Base-by-base conservation (phyloP, 2,797 vertebrate genomes). In the Melanotaenia trifasciata region DNA sequence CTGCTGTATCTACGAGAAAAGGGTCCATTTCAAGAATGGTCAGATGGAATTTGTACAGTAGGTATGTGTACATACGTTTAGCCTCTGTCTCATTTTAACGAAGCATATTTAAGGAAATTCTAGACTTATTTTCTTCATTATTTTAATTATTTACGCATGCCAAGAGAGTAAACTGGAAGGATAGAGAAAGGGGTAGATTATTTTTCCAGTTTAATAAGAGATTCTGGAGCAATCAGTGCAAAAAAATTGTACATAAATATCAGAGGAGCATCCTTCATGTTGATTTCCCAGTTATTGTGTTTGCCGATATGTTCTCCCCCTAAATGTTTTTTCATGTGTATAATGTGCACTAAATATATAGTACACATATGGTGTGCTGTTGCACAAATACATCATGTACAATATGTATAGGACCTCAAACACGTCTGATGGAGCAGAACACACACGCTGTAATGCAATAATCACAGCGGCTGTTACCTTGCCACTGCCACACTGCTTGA, bases 391-490 rank as follows among this genome's bases (percentile, higher is more conserved):
- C 40, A 64, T 36, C 24, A 53, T 51, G 58, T 24, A 51, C 3
- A 0, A 53, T 2, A 32, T 43, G 43, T 54, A 24, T 14, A 33
- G 40, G 51, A 81, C 51, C 60, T 74, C 13, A 45, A 26, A 64
- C 59, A 38, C 59, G 71, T 35, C 68, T 67, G 40, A 61, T 36
- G 40, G 65, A 80, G 75, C 50, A 40, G 40, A 62, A 59, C 72
- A 51, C 51, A 57, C 57, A 30, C 54, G 16, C 22, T 38, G 32
- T 58, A 78, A 77, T 60, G 64, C 26, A 75, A 75, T 84, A 84
- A 83, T 79, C 73, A 58, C 74, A 71, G 72, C 50, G 59, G 67
- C 73, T 85, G 24, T 59, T 89, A 90, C 90, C 87, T 88, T 84
- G 69, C 86, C 82, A 63, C 84, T 67, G 40, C 77, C 58, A 57